phyloP scores from a whole-genome alignment of 2,113 vertebrate genomes.

The Protobothrops mucrosquamatus region DNA sequence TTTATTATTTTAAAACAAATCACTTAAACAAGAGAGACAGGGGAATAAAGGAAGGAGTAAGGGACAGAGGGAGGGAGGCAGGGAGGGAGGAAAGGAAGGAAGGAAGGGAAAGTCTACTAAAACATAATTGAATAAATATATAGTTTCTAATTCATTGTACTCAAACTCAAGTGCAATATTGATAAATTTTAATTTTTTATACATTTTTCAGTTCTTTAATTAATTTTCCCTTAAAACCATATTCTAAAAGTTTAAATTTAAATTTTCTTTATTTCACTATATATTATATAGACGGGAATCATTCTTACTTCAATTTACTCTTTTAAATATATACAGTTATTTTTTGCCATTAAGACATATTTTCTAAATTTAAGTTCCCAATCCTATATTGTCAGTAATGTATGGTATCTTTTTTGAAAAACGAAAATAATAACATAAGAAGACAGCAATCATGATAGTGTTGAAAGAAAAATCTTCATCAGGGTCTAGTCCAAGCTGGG shows the following conservation, averaged over 20 bases:
- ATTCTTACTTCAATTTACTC: neutral
- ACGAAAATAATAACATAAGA: neutral
- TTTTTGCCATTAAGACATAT: neutral
- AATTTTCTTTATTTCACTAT: neutral
- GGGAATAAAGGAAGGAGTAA: neutral
- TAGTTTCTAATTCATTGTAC: neutral
- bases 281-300: neutral
- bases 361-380: neutral
- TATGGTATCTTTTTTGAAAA: neutral
- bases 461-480: too few species aligned
- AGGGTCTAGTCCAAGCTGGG: too few species aligned
- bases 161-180: neutral
- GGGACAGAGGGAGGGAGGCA: neutral
- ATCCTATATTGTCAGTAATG: neutral
- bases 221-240: neutral
- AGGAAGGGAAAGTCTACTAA: too few species aligned
- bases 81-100: too few species aligned
- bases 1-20: neutral
- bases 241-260: neutral
- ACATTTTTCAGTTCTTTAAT: neutral
- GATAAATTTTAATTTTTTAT: neutral
- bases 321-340: neutral
- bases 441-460: neutral
- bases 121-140: too few species aligned
- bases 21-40: neutral